Percentiles rank a stretch among this genome's conserved stretches.
These are phyloP conservation scores for Lepidostoma basale DNA, from an alignment of 1,140 invertebrate species.

Conservation along the genomic window DNA sequence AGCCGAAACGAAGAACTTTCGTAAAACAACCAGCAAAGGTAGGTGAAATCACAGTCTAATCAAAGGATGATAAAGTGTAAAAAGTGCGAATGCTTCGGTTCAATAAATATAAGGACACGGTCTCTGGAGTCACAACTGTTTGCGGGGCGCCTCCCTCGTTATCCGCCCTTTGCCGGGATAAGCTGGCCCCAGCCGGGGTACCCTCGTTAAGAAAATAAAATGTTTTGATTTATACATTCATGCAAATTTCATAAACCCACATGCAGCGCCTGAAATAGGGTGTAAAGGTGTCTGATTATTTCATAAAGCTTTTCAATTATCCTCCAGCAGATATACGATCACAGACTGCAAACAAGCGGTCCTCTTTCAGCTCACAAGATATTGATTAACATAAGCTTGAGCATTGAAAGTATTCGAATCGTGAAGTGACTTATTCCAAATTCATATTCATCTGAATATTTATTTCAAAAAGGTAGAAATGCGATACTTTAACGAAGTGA, in stretches of 20 bases:
- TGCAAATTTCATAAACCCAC: slow-evolving; percentile 46
- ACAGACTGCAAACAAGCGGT: not conserved
- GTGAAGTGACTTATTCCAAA: too few species aligned
- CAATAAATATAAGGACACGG: not conserved
- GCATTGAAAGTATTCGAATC: too few species aligned
- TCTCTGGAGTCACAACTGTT: too few species aligned
- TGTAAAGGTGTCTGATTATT: slow-evolving; percentile 28
- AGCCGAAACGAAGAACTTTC: not conserved
- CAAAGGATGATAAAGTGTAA: not conserved
- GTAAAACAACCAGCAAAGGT: not conserved
- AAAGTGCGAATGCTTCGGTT: not conserved
- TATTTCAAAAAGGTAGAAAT: too few species aligned
- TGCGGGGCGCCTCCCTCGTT: not conserved
- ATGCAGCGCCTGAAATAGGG: slow-evolving; percentile 37
- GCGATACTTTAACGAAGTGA: too few species aligned
- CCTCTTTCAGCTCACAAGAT: too few species aligned
- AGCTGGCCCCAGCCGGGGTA: slow-evolving; percentile 19
- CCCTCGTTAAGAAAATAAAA: slow-evolving; percentile 45
- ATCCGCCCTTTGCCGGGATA: not conserved
- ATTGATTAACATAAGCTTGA: too few species aligned
- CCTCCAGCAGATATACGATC: slow-evolving; percentile 19
- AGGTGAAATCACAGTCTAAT: too few species aligned
- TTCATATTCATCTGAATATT: too few species aligned
- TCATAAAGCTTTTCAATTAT: slow-evolving; percentile 37
- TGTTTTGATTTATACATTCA: slow-evolving; percentile 46